Conservation (phyloP, 2,888 invertebrate species). For the Meliscaeva auricollis region DNA sequence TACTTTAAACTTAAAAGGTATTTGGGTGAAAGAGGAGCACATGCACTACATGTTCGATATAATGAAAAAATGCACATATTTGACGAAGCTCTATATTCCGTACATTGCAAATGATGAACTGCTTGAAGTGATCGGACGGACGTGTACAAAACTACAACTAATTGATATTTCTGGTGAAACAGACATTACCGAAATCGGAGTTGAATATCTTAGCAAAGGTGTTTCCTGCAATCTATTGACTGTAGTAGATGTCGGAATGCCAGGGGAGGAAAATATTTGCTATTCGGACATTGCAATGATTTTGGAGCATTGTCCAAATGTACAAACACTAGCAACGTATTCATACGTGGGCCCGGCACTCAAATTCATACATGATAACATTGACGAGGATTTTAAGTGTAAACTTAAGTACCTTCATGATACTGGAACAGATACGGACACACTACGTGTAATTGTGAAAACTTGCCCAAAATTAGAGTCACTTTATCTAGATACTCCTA, state of each 20-base stretch:
- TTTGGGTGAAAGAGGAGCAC: slow-evolving; percentile 90
- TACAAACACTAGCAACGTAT: slow-evolving; percentile 88
- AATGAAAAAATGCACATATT: slow-evolving; percentile 86
- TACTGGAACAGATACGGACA: slow-evolving; percentile 86
- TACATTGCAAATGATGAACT: slow-evolving; percentile 89
- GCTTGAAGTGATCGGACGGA: slow-evolving; percentile 86
- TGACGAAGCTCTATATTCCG: slow-evolving; percentile 88
- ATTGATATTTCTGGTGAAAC: slow-evolving; percentile 90
- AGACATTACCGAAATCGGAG: slow-evolving; percentile 88
- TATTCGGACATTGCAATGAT: slow-evolving; percentile 88
- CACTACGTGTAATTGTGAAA: slow-evolving; percentile 86
- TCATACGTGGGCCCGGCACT: slow-evolving; percentile 88
- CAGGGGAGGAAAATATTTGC: slow-evolving; percentile 89
- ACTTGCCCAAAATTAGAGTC: slow-evolving; percentile 88
- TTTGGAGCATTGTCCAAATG: slow-evolving; percentile 87
- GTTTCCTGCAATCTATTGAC: slow-evolving; percentile 86
- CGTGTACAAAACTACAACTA: slow-evolving; percentile 86
- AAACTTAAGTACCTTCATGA: slow-evolving; percentile 89
- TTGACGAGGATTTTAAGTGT: slow-evolving; percentile 86
- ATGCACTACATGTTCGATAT: slow-evolving; percentile 87
- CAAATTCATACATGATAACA: slow-evolving; percentile 85
- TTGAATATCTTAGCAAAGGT: slow-evolving; percentile 86
- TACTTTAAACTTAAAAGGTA: slow-evolving; percentile 88
- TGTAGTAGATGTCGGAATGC: slow-evolving; percentile 88
- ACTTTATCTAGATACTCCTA: slow-evolving; percentile 88